Conservation (phyloP, 1,140 invertebrate genomes). For the Drosophila albomicans region DNA sequence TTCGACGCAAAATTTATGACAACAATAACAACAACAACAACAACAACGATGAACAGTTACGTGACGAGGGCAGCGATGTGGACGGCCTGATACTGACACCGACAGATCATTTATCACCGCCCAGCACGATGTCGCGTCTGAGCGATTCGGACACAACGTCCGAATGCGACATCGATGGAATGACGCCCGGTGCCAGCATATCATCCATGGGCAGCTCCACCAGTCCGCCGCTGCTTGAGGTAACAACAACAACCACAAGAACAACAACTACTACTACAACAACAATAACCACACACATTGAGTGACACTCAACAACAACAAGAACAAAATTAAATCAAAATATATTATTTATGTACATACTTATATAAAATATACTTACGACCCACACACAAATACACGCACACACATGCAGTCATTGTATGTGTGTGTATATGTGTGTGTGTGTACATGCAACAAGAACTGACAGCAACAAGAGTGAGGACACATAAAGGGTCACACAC, state of each 20-base stretch:
- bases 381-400: slow-evolving; percentile 22
- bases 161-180: slow-evolving; percentile 94
- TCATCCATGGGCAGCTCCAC: slow-evolving; percentile 95
- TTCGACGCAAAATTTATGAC: slow-evolving; percentile 72
- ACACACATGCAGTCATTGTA: background rate
- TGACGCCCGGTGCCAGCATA: slow-evolving; percentile 90
- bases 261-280: slow-evolving; percentile 34
- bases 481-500: slow-evolving; percentile 33
- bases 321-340: slow-evolving; percentile 40
- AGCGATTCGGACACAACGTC: slow-evolving; percentile 96
- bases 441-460: slow-evolving; percentile 37
- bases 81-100: slow-evolving; percentile 88
- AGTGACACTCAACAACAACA: slow-evolving; percentile 26
- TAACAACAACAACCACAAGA: slow-evolving; percentile 67
- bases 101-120: slow-evolving; percentile 96
- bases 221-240: slow-evolving; percentile 88
- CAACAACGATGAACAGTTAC: slow-evolving; percentile 69
- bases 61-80: slow-evolving; percentile 84
- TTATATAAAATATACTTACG: slow-evolving; percentile 46
- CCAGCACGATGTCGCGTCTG: slow-evolving; percentile 93
- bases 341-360: slow-evolving; percentile 62
- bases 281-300: slow-evolving; percentile 46
- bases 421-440: slow-evolving; percentile 4
- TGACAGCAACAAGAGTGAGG: slow-evolving; percentile 51
- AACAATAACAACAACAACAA: slow-evolving; percentile 53